Percentiles rank a stretch among this genome's conserved stretches.
phyloP scores from a whole-genome alignment of 1,140 invertebrate species.

The Spodoptera frugiperda region DNA sequence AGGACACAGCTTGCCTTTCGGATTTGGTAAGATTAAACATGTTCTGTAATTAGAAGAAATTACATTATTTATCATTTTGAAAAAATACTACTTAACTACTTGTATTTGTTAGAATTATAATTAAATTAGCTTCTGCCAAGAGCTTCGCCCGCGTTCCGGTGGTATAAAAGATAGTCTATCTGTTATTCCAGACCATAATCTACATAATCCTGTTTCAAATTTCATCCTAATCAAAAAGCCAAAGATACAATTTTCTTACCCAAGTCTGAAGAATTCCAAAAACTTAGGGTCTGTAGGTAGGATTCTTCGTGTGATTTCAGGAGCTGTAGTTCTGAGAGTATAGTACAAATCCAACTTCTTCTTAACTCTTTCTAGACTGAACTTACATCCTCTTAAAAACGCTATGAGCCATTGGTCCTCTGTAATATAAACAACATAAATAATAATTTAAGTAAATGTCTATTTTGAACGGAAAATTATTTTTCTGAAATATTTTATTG shows the following conservation, averaged over 20 bases:
- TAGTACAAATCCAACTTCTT: slow-evolving; percentile 93
- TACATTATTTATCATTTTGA: neutral
- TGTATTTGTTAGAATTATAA: no score
- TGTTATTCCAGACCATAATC: no score
- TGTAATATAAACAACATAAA: slow-evolving; percentile 67
- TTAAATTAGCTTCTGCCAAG: no score
- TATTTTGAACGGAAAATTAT: no score
- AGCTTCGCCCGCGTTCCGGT: no score
- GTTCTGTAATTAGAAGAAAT: slow-evolving; percentile 61
- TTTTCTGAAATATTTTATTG: no score
- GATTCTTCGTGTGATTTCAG: slow-evolving; percentile 78
- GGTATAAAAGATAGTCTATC: no score
- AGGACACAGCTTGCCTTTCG: slow-evolving; percentile 62
- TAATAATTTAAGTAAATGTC: no score
- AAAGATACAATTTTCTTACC: slow-evolving; percentile 70
- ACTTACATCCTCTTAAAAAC: slow-evolving; percentile 94
- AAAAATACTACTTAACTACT: neutral
- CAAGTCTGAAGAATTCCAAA: slow-evolving; percentile 82
- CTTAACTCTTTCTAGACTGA: slow-evolving; percentile 93
- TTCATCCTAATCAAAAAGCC: no score
- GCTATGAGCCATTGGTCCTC: slow-evolving; percentile 92
- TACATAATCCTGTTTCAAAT: no score
- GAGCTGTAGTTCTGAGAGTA: slow-evolving; percentile 75
- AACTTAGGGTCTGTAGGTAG: slow-evolving; percentile 80
- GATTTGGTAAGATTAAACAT: slow-evolving; percentile 71